Evolutionary conservation across 2,888 invertebrate genomes (phyloP).

Genomic region (Caenorhabditis parvicauda): DNA sequence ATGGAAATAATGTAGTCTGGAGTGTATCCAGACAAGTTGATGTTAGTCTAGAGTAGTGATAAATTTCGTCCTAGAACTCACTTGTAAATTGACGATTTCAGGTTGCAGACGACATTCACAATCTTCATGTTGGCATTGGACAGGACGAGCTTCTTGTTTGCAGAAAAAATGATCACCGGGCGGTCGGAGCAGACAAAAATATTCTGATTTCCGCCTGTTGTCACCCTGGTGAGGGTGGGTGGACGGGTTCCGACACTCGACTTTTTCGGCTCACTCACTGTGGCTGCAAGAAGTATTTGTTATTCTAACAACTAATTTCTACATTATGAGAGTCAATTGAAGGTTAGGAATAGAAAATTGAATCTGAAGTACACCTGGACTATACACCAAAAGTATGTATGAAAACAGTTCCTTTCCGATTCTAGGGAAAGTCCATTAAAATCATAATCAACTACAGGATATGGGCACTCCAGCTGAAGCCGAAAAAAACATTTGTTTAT

Average conservation of each 20-base stretch:
- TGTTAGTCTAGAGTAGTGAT: neutral
- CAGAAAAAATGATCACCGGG: conserved; percentile 87
- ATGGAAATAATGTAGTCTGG: neutral
- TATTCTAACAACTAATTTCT: too few species aligned
- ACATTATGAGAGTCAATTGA: neutral
- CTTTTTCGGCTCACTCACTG: conserved; percentile 83
- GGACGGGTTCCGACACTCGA: conserved; percentile 96
- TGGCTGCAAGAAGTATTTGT: conserved; percentile 53
- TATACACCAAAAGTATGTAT: too few species aligned
- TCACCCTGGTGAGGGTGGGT: conserved; percentile 84
- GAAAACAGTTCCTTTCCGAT: too few species aligned
- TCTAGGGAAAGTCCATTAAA: too few species aligned
- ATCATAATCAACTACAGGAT: too few species aligned
- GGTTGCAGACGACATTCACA: conserved; percentile 92
- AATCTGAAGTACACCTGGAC: too few species aligned
- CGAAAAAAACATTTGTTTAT: too few species aligned
- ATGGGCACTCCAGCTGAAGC: too few species aligned
- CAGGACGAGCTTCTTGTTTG: conserved; percentile 65
- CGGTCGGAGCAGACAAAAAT: conserved; percentile 96
- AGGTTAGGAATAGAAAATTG: too few species aligned
- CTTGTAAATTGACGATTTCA: conserved; percentile 90
- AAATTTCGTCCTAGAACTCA: conserved; percentile 1
- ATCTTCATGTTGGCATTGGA: conserved; percentile 67
- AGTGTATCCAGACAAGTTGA: neutral
- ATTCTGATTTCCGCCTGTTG: conserved; percentile 73